Conservation (phyloP, 2,888 invertebrate genomes). For the Pheosia gnoma region DNA sequence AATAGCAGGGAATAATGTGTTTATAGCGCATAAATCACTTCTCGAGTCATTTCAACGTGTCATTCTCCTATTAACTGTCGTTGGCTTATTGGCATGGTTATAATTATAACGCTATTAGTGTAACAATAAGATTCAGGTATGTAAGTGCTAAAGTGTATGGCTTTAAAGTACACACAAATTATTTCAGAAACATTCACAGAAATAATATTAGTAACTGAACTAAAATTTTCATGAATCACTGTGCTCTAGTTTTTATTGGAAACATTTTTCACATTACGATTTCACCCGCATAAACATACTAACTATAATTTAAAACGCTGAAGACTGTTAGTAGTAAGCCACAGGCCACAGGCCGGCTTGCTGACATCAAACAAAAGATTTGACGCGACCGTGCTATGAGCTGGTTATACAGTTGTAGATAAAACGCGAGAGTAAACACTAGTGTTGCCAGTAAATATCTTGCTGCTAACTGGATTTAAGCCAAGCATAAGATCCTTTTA, state of each 20-base stretch:
- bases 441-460: background rate
- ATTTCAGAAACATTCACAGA: too few relatives aligned
- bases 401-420: slow-evolving; percentile 10
- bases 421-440: background rate
- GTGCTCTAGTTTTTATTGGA: slow-evolving; percentile 9
- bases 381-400: slow-evolving; percentile 19
- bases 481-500: background rate
- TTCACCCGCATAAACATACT: slow-evolving; percentile 18
- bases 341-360: slow-evolving; percentile 19
- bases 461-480: background rate
- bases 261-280: slow-evolving; percentile 15
- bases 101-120: too few relatives aligned
- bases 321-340: slow-evolving; percentile 16
- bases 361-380: slow-evolving; percentile 26
- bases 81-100: too few relatives aligned
- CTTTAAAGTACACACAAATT: too few relatives aligned
- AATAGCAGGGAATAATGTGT: too few relatives aligned
- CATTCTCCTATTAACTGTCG: too few relatives aligned
- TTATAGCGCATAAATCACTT: too few relatives aligned
- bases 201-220: background rate
- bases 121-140: too few relatives aligned
- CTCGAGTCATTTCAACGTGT: too few relatives aligned
- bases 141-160: too few relatives aligned
- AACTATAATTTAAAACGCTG: slow-evolving; percentile 12
- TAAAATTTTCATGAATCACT: background rate